Percentiles rank a stretch among this genome's conserved stretches.
phyloP scores from a whole-genome alignment of 2,797 vertebrate species.

The Muraenolepis orangiensis region DNA sequence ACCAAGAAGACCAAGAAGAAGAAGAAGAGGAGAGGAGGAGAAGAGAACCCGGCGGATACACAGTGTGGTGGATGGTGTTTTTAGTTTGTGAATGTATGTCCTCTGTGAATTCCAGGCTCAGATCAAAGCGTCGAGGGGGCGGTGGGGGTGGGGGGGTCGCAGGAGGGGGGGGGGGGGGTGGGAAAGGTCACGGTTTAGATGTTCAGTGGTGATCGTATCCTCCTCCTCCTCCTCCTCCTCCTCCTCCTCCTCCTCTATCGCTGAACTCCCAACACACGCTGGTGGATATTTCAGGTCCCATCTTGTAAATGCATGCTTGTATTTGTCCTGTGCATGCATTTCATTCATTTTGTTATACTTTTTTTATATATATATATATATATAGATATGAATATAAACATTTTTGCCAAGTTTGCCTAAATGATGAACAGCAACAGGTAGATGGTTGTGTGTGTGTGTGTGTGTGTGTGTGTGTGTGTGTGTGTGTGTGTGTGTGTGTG shows the following conservation, averaged over 20 bases:
- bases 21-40: not conserved
- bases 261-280: conserved; percentile 40
- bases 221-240: too few species aligned
- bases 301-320: conserved; percentile 80
- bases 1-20: conserved; percentile 20
- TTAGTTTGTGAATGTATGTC: not conserved
- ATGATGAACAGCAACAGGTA: conserved; percentile 56
- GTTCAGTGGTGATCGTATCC: conserved; percentile 29
- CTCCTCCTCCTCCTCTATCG: too few species aligned
- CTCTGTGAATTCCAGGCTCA: not conserved
- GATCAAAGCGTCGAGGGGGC: not conserved
- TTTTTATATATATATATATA: conserved; percentile 27
- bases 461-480: conserved; percentile 19
- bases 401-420: conserved; percentile 74
- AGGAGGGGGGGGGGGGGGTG: not conserved
- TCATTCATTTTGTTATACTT: conserved; percentile 44
- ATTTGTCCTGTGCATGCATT: conserved; percentile 73
- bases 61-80: conserved; percentile 39
- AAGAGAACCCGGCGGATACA: conserved; percentile 4
- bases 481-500: conserved; percentile 20
- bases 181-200: not conserved
- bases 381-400: conserved; percentile 32
- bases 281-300: conserved; percentile 69
- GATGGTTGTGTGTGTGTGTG: conserved; percentile 35
- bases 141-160: not conserved